Base-by-base conservation (phyloP, 2,797 vertebrate species). In the Notoglanidium macrostoma region DNA sequence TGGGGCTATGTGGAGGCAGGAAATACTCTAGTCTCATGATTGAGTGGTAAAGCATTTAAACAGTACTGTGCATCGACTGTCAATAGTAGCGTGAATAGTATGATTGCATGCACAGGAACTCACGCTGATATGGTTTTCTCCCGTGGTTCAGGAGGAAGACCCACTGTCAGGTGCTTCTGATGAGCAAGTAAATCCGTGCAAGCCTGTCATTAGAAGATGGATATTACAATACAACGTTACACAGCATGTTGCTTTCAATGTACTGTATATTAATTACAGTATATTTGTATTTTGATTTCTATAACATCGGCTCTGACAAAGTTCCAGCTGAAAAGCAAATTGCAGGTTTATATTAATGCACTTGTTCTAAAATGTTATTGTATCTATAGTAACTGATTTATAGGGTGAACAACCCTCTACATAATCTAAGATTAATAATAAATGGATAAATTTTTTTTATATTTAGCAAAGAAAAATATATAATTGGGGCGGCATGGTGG, bases 91-190 rank as follows among this genome's bases (percentile, higher is more conserved):
- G 40, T 40, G 21, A 83, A 11, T 40, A 46, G 23, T 54, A 67
- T 19, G 61, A 76, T 14, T 85, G 26, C 32, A 6, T 90, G 63
- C 63, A 63, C 35, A 54, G 10, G 81, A 29, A 96, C 96, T 95
- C 89, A 97, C 96, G 96, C 94, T 0, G 96, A 96, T 93, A 99
- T 98, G 5, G 97, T 98, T 92, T 98, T 98, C 94, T 99, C 98
- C 5, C 97, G 93, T 21, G 98, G 98, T 89, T 99, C 98, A 0
- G 98, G 98, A 40, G 98, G 98, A 0, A 96, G 91, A 0, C 96
- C 96, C 51, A 96, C 95, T 0, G 95, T 96, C 88, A 96, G 93
- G 92, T 96, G 96, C 91, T 96, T 96, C 92, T 96, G 96, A 85
- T 96, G 96, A 0, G 95, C 93, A 87, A 96, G 92, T 90, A 96